Evolutionary conservation across 2,888 invertebrate genomes (phyloP).

Genomic region (Bugula neritina): DNA sequence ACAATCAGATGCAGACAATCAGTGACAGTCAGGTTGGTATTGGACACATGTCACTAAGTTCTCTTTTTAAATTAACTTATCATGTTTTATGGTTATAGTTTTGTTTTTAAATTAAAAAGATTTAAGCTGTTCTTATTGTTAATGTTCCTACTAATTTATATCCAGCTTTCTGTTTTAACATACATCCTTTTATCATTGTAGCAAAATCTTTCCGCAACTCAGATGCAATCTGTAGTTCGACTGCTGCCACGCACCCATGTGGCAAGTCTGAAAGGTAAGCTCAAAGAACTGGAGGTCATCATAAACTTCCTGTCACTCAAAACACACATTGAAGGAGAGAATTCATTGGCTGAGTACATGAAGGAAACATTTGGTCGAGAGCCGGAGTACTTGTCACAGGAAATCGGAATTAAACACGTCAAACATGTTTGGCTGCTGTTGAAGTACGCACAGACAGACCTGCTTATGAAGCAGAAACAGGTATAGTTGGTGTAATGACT

Average conservation of each 20-base stretch:
- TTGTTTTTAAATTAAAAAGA: not conserved
- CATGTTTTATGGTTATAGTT: not conserved
- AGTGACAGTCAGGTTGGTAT: not conserved
- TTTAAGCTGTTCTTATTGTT: not conserved
- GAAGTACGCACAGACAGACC: conserved; percentile 34
- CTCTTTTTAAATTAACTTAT: not conserved
- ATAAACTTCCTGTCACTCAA: conserved; percentile 22
- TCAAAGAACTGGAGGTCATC: conserved; percentile 10
- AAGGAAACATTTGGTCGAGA: conserved; percentile 16
- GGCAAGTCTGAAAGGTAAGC: not conserved
- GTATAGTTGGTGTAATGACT: conserved; percentile 30
- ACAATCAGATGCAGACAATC: conserved; percentile 24
- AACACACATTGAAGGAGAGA: conserved; percentile 16
- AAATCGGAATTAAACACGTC: conserved; percentile 33
- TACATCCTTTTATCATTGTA: not conserved
- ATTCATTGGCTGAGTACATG: conserved; percentile 6
- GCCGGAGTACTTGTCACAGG: not conserved
- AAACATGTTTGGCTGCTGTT: conserved; percentile 38
- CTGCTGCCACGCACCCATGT: no score
- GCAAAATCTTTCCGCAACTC: not conserved
- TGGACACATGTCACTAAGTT: not conserved
- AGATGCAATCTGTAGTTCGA: not conserved
- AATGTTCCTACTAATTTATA: no score
- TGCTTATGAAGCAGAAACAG: conserved; percentile 33
- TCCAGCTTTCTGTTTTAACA: not conserved